Conservation (phyloP, 2,113 vertebrate genomes). For the Carassius gibelio region DNA sequence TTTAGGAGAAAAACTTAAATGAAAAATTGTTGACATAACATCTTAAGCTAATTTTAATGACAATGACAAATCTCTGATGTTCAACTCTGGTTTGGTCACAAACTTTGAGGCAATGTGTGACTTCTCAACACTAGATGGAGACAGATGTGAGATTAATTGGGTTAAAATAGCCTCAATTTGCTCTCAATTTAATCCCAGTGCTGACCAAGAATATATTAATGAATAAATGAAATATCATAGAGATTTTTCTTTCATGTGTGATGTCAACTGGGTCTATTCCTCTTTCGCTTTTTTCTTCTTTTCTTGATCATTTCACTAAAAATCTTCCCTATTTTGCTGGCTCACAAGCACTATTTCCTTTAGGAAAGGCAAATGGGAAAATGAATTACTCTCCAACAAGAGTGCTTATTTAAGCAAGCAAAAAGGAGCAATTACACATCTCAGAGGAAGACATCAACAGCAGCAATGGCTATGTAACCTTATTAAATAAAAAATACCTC, state of each 20-base stretch:
- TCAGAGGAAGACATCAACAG: conserved; percentile 21
- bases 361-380: not conserved
- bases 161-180: not conserved
- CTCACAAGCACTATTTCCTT: not conserved
- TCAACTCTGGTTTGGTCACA: not conserved
- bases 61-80: not conserved
- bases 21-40: not conserved
- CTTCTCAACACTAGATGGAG: not conserved
- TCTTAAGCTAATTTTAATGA: not conserved
- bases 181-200: not conserved
- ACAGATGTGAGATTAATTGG: no score
- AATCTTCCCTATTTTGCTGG: not conserved
- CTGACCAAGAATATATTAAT: not conserved
- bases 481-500: conserved; percentile 11
- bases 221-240: no score
- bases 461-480: conserved; percentile 4
- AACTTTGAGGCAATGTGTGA: no score
- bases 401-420: conserved; percentile 1
- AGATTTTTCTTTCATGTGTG: not conserved
- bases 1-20: not conserved
- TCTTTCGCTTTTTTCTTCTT: not conserved
- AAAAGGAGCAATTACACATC: not conserved
- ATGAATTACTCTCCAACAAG: not conserved
- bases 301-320: not conserved
- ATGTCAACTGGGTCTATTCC: not conserved